Base-by-base conservation (phyloP, 2,113 vertebrate genomes). In the Platysteira castanea region DNA sequence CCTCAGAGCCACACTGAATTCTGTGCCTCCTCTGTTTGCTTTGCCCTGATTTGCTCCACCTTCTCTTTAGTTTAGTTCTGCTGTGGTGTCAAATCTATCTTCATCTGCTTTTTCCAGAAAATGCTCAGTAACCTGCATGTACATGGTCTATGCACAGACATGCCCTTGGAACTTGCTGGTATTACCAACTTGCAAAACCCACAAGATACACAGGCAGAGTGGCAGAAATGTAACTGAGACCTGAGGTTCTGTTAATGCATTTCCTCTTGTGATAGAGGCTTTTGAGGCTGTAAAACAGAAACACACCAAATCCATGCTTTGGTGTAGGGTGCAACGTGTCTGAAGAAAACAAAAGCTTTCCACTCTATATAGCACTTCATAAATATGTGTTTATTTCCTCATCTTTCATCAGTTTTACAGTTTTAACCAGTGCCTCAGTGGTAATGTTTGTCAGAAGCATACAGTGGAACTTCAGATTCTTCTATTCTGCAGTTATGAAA, bases 321-420 rank as follows among this genome's bases (percentile, higher is more conserved):
- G 91, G 81, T 4, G 1, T 15, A 67, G 23, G 28, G 39, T 35
- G 23, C 16, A 54, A 69, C 1, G 5, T 37, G 30, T 52, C 59
- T 37, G 41, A 87, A 42, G 64, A 67, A 77, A 93, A 80, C 15
- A 79, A 56, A 87, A 57, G 35, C 33, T 91, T 83, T 92, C 68
- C 60, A 78, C 39, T 68, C 71, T 15, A 20, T 8, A 30, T 2
- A 93, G 90, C 56, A 68, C 76, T 94, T 93, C 46, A 97, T 95
- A 96, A 97, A 96, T 96, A 97, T 8, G 56, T 52, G 75, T 97
- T 97, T 96, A 97, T 97, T 96, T 94, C 90, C 80, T 81, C 76
- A 68, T 71, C 68, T 93, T 95, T 81, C 79, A 94, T 59, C 88
- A 84, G 52, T 86, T 96, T 80, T 96, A 95, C 85, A 96, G 79